Percentiles rank a stretch among this genome's conserved stretches.
These are phyloP conservation scores for Coryphaenoides rupestris DNA, from an alignment of 2,113 vertebrate genomes.

Conservation along the genomic window DNA sequence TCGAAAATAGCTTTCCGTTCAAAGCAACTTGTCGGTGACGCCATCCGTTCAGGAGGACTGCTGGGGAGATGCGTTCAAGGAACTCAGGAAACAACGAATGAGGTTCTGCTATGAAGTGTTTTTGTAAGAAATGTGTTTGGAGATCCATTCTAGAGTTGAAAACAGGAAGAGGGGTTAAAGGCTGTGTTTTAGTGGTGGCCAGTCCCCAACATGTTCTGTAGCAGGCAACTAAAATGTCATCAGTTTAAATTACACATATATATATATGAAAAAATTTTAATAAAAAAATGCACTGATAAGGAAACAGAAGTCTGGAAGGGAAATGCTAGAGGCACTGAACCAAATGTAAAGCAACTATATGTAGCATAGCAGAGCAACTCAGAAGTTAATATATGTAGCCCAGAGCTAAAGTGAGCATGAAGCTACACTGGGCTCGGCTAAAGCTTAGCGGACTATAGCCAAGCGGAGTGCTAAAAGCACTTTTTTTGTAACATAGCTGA, in stretches of 20 bases:
- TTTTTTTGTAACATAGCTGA: too few relatives aligned
- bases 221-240: constrained; percentile 35
- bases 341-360: constrained; percentile 74
- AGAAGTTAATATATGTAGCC: constrained; percentile 69
- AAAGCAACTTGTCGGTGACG: too few relatives aligned
- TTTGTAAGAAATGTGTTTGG: constrained; percentile 10
- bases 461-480: too few relatives aligned
- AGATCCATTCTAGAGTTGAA: not conserved
- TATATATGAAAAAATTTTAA: constrained; percentile 23
- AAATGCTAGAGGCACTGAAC: constrained; percentile 70
- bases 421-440: constrained; percentile 20
- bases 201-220: constrained; percentile 38
- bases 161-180: not conserved
- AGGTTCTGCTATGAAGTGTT: not conserved
- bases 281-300: constrained; percentile 69
- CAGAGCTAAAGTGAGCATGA: constrained; percentile 33
- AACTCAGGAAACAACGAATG: constrained; percentile 52
- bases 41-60: too few relatives aligned
- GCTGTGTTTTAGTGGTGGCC: constrained; percentile 10
- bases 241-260: constrained; percentile 11
- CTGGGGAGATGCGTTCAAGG: constrained; percentile 26
- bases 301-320: constrained; percentile 55
- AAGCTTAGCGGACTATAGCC: constrained; percentile 30
- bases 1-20: too few relatives aligned
- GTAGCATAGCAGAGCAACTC: constrained; percentile 62